Evolutionary conservation across 1,140 invertebrate species (phyloP), one percentile per base, ranked within the genome.

Genomic region (Drosophila funebris): DNA sequence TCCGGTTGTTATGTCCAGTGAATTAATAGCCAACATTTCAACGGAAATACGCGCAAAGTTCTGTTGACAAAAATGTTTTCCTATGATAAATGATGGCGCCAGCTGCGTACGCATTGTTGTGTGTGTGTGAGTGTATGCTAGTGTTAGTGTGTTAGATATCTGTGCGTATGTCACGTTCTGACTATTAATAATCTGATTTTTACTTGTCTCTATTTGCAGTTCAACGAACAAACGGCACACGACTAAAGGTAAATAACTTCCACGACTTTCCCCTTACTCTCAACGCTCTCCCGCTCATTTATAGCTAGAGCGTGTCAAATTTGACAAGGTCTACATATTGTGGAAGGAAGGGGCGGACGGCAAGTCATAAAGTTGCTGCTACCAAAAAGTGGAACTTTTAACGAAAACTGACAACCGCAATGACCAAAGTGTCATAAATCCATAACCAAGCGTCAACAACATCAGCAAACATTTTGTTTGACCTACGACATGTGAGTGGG

Each of bases 371-470:
- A 67, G 41, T 41, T 37, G 6, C 22, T 58, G 60, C 43, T 57
- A 56, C 31, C 29, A 48, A 46, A 27, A 64, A 69, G 68, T 78
- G 66, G 54, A 87, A 87, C 78, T 87, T 87, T 87, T 76, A 76
- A 83, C 83, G 76, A 76, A 83, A 79, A 83, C 83, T 83, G 83
- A 87, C 83, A 87, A 76, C 84, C 83, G 83, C 83, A 87, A 83
- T 83, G 83, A 88, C 78, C 78, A 83, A 73, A 87, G 83, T 87
- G 83, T 87, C 83, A 88, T 87, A 87, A 87, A 87, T 87, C 84
- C 83, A 87, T 87, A 87, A 88, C 84, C 72, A 71, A 88, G 78
- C 83, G 83, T 87, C 83, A 87, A 88, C 83, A 87, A 76, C 83
- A 87, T 83, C 82, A 83, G 54, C 82, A 87, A 82, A 88, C 79